These are phyloP conservation scores for Temnothorax curvispinosus DNA, from an alignment of 1,140 invertebrate genomes.

Conservation along the genomic window DNA sequence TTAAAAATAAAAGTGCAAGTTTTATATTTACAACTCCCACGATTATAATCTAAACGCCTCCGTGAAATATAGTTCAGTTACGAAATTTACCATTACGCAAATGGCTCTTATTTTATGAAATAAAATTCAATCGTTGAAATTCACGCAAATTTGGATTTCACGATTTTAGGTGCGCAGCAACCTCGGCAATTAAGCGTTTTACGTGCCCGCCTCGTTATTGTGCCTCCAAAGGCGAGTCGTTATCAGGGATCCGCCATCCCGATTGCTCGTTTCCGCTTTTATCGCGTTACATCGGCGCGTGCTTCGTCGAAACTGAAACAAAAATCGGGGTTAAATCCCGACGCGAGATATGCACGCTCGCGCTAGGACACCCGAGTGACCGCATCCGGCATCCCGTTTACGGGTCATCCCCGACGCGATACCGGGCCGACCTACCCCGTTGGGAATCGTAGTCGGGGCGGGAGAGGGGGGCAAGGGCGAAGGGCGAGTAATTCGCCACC, in stretches of 20 bases:
- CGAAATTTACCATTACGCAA: not conserved
- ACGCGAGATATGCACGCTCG: slow-evolving; percentile 43
- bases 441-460: not conserved
- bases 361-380: not conserved
- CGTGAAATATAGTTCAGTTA: not conserved
- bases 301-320: not conserved
- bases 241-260: not conserved
- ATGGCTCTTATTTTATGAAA: not conserved
- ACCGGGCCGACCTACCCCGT: not conserved
- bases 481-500: slow-evolving; percentile 71
- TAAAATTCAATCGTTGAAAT: not conserved
- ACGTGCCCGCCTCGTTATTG: not conserved
- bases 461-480: slow-evolving; percentile 24
- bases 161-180: not conserved
- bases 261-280: slow-evolving; percentile 26
- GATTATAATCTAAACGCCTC: not conserved
- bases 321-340: slow-evolving; percentile 63
- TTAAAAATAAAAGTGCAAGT: not conserved
- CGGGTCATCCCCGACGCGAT: slow-evolving; percentile 41
- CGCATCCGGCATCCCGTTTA: slow-evolving; percentile 7
- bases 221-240: not conserved
- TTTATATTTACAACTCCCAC: not conserved
- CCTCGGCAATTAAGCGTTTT: not conserved
- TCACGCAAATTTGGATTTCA: not conserved
- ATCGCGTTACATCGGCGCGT: slow-evolving; percentile 5